Conservation (phyloP, 2,888 invertebrate genomes). For the Protodeltote pygarga region DNA sequence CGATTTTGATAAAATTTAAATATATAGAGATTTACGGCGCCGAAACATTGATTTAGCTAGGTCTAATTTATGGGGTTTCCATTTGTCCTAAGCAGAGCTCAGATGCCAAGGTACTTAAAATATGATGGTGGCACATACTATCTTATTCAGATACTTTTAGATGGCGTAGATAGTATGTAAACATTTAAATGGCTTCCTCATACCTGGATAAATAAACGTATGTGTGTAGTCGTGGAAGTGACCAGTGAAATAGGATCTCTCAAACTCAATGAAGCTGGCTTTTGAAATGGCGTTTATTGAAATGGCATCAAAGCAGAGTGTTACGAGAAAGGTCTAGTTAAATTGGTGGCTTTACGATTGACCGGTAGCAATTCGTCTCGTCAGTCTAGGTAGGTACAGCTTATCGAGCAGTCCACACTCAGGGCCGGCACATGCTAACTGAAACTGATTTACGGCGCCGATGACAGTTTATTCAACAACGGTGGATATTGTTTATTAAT, state of each 20-base stretch:
- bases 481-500: conserved; percentile 65
- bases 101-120: too few relatives aligned
- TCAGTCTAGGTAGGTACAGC: conserved; percentile 67
- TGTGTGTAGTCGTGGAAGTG: conserved; percentile 38
- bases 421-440: conserved; percentile 70
- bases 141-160: too few relatives aligned
- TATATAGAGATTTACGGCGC: too few relatives aligned
- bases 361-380: conserved; percentile 71
- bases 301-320: conserved; percentile 36
- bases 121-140: too few relatives aligned
- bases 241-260: conserved; percentile 46
- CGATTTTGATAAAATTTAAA: too few relatives aligned
- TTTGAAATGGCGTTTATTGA: conserved; percentile 38
- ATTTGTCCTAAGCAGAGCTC: too few relatives aligned
- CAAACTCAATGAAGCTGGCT: conserved; percentile 37
- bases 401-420: conserved; percentile 78
- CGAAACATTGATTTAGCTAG: too few relatives aligned
- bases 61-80: too few relatives aligned
- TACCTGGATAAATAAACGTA: conserved; percentile 35
- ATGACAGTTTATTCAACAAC: conserved; percentile 70
- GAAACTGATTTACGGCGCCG: conserved; percentile 79
- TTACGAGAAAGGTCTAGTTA: conserved; percentile 55
- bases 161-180: conserved; percentile 9
- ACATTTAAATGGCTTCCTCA: conserved; percentile 29
- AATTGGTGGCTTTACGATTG: conserved; percentile 51